Evolutionary conservation across 2,888 invertebrate genomes (phyloP).

Genomic region (Uloborus plumipes): DNA sequence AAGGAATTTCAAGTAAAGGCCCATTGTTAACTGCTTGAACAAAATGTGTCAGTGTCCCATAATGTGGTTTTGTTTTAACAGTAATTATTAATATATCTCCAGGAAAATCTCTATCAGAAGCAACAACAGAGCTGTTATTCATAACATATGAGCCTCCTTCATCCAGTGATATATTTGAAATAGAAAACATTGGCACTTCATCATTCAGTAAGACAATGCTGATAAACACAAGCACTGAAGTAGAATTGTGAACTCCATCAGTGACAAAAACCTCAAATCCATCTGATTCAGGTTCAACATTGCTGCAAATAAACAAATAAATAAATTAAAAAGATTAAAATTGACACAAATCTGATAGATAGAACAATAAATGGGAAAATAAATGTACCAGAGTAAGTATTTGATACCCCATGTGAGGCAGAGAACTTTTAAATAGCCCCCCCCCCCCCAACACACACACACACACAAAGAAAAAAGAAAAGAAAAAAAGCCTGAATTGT

Average conservation of each 20-base stretch:
- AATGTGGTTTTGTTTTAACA: constrained; percentile 69
- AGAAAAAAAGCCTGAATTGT: too few relatives aligned
- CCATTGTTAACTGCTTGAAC: constrained; percentile 65
- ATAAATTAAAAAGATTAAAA: constrained; percentile 2
- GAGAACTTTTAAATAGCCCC: too few relatives aligned
- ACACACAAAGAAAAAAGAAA: too few relatives aligned
- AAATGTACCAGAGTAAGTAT: too few relatives aligned
- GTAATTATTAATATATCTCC: constrained; percentile 69
- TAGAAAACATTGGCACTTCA: constrained; percentile 70
- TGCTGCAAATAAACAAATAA: constrained; percentile 64
- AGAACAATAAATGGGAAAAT: too few relatives aligned
- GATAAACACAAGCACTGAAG: constrained; percentile 68
- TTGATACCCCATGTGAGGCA: too few relatives aligned
- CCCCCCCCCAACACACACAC: too few relatives aligned
- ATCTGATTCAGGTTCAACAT: constrained; percentile 71
- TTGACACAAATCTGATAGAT: too few relatives aligned
- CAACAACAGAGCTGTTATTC: constrained; percentile 69
- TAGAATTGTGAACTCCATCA: constrained; percentile 71
- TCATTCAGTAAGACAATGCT: constrained; percentile 70
- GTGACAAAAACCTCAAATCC: constrained; percentile 70
- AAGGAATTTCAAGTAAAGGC: constrained; percentile 68
- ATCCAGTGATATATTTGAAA: constrained; percentile 68
- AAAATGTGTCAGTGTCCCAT: constrained; percentile 69
- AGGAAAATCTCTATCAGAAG: constrained; percentile 70
- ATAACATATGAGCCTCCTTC: constrained; percentile 68